These are phyloP conservation scores for Kryphioiulus occultus DNA, from an alignment of 2,888 invertebrate genomes.

Conservation along the genomic window DNA sequence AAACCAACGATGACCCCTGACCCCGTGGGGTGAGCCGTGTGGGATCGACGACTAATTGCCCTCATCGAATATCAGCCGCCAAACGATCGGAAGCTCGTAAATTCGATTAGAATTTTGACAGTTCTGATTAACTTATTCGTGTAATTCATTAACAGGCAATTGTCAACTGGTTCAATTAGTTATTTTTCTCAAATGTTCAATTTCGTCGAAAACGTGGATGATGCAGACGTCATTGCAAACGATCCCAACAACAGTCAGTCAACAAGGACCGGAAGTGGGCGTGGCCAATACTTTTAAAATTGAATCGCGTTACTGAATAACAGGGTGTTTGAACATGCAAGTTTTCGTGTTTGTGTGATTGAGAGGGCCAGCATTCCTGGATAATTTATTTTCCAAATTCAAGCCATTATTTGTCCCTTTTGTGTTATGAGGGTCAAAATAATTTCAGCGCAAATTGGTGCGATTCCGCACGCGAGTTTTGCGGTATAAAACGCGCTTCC, in stretches of 20 bases:
- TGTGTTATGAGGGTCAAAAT: too few relatives aligned
- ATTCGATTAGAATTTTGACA: neutral
- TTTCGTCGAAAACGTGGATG: neutral
- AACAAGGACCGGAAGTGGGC: neutral
- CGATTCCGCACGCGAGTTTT: neutral
- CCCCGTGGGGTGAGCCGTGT: neutral
- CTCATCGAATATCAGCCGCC: neutral
- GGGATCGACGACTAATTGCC: neutral
- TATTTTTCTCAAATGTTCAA: neutral
- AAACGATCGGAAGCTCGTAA: neutral
- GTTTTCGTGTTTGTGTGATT: neutral
- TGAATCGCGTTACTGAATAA: neutral
- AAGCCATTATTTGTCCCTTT: too few relatives aligned
- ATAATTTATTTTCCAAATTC: neutral
- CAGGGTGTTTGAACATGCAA: neutral
- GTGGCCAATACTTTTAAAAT: neutral
- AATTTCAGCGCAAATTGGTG: neutral
- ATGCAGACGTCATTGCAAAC: too few relatives aligned
- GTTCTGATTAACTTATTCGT: neutral
- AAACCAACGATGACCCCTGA: neutral
- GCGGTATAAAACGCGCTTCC: neutral
- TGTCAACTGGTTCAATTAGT: neutral
- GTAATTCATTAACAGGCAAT: neutral
- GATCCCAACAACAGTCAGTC: neutral
- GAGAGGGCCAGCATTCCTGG: neutral